Percentiles rank a stretch among this genome's conserved stretches.
phyloP scores from a whole-genome alignment of 2,113 vertebrate genomes.

The Hippolais icterina region DNA sequence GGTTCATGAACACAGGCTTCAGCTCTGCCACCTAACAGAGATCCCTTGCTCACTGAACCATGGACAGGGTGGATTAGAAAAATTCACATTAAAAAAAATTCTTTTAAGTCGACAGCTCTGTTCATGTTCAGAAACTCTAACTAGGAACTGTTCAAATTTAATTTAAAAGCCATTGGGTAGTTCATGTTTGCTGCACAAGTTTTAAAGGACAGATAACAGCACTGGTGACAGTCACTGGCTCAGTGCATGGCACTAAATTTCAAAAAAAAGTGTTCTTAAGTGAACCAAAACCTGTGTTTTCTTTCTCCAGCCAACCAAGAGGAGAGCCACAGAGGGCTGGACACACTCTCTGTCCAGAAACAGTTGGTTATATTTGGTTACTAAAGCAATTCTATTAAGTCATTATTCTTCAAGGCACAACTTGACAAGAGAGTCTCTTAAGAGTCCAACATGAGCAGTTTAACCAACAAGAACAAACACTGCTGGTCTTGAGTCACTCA shows the following conservation, averaged over 20 bases:
- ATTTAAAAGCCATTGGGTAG: neutral
- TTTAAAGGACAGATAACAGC: neutral
- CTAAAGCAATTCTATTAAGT: neutral
- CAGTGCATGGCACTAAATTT: neutral
- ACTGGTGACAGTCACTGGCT: neutral
- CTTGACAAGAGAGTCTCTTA: neutral
- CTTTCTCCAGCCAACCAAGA: neutral
- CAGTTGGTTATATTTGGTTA: neutral
- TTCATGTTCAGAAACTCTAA: neutral
- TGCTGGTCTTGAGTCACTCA: neutral
- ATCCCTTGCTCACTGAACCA: neutral
- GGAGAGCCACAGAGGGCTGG: neutral
- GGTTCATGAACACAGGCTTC: neutral
- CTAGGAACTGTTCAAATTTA: neutral
- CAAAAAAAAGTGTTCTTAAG: neutral
- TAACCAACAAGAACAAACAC: neutral
- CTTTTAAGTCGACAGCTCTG: neutral
- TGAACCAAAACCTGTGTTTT: neutral
- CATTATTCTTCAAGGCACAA: neutral
- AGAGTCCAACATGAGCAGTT: neutral
- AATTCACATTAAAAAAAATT: neutral
- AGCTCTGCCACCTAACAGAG: neutral
- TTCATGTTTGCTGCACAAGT: neutral
- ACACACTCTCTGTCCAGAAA: neutral
- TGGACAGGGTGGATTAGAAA: constrained; percentile 53